phyloP scores from a whole-genome alignment of 2,888 invertebrate genomes.

The Cremastinae sp. region DNA sequence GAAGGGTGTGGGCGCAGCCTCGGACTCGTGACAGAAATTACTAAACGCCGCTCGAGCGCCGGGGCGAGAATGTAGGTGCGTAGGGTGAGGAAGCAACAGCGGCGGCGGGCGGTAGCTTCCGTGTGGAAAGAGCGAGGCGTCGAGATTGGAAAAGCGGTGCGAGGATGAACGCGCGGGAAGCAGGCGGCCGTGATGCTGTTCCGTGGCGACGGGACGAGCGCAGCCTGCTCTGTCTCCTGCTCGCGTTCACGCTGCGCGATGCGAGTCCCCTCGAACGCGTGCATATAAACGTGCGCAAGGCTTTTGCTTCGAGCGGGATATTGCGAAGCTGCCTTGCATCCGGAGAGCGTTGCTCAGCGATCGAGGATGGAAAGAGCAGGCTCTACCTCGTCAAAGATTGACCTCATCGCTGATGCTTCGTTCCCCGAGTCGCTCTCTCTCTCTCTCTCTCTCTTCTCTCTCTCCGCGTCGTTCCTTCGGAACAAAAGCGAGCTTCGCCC shows the following conservation, averaged over 20 bases:
- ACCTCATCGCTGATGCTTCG: conserved; percentile 43
- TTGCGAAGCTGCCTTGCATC: conserved; percentile 28
- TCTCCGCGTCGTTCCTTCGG: conserved; percentile 33
- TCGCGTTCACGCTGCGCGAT: no score
- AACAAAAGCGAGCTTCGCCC: conserved; percentile 11
- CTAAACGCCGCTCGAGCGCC: conserved; percentile 71
- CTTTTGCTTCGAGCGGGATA: conserved; percentile 42
- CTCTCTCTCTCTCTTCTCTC: conserved; percentile 17
- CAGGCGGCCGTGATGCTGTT: no score
- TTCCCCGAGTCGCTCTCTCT: background rate
- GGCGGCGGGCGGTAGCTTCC: conserved; percentile 47
- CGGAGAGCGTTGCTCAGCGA: no score
- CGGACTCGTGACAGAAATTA: conserved; percentile 80
- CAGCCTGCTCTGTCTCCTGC: no score
- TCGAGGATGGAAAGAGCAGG: conserved; percentile 35
- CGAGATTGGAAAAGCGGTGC: conserved; percentile 28
- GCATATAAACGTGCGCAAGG: conserved; percentile 45
- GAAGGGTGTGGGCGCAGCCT: conserved; percentile 65
- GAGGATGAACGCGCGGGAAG: background rate
- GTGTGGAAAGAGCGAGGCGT: conserved; percentile 40
- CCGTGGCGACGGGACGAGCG: no score
- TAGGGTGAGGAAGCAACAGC: conserved; percentile 48
- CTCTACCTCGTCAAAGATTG: conserved; percentile 38
- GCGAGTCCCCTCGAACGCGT: no score
- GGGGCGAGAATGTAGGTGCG: conserved; percentile 49